Percentiles rank a stretch among this genome's conserved stretches.
phyloP scores from a whole-genome alignment of 2,888 invertebrate genomes.

The Drepanosiphum platanoidis region DNA sequence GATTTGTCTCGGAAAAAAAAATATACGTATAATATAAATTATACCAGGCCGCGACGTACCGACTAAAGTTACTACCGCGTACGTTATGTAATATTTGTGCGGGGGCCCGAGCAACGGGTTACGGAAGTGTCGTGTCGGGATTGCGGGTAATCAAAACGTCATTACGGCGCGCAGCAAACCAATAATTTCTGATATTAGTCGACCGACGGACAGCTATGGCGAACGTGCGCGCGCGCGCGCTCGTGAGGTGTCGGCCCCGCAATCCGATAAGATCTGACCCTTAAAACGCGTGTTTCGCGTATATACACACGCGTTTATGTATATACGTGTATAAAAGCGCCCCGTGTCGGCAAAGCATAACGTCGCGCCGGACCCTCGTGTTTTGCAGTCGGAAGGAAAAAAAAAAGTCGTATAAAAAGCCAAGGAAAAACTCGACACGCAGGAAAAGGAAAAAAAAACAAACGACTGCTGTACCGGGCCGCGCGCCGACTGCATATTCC shows the following conservation, averaged over 20 bases:
- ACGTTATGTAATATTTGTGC: too few relatives aligned
- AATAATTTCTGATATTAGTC: slow-evolving; percentile 43
- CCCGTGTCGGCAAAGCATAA: too few relatives aligned
- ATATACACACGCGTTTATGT: background rate
- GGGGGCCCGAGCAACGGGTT: too few relatives aligned
- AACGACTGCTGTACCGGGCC: too few relatives aligned
- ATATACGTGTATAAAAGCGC: background rate
- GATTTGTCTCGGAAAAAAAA: too few relatives aligned
- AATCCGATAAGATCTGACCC: slow-evolving; percentile 56
- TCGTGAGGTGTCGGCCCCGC: slow-evolving; percentile 18
- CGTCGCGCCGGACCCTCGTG: too few relatives aligned
- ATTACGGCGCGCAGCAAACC: slow-evolving; percentile 34
- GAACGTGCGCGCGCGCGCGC: background rate
- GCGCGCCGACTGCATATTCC: too few relatives aligned
- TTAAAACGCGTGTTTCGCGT: background rate
- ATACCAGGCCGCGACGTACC: too few relatives aligned
- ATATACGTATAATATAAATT: too few relatives aligned
- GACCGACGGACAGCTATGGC: background rate
- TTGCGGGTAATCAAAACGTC: slow-evolving; percentile 55
- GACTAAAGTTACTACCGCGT: too few relatives aligned
- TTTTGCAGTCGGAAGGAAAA: background rate
- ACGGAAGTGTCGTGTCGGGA: slow-evolving; percentile 48
- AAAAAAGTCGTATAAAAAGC: background rate
- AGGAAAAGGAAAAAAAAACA: too few relatives aligned
- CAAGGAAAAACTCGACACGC: background rate